These are phyloP conservation scores for Mactra quadrangularis DNA, from an alignment of 1,140 invertebrate genomes.

Conservation along the genomic window DNA sequence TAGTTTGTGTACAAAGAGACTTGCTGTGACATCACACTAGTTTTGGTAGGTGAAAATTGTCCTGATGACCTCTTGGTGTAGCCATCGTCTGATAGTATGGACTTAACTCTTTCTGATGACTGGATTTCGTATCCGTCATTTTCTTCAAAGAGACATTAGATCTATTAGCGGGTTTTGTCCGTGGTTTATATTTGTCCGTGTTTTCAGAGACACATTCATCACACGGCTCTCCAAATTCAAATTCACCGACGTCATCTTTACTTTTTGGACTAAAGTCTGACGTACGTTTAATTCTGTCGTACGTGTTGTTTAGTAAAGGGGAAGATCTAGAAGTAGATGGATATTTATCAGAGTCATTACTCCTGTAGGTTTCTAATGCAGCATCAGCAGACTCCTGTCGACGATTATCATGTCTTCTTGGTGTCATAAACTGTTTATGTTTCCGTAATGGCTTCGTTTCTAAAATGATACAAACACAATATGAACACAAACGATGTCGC, in stretches of 20 bases:
- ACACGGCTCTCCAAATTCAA: not conserved
- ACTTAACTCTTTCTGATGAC: no score
- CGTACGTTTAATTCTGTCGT: not conserved
- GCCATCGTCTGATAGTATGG: no score
- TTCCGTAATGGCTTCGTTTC: conserved; percentile 12
- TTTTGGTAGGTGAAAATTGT: no score
- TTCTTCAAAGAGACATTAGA: no score
- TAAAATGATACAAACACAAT: not conserved
- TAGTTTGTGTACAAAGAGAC: no score
- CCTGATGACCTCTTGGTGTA: no score
- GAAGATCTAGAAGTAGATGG: not conserved
- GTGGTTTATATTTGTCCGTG: not conserved
- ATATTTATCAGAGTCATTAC: not conserved
- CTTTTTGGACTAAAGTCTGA: not conserved
- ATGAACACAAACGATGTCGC: no score
- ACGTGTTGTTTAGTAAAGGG: no score
- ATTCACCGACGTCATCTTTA: not conserved
- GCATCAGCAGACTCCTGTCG: conserved; percentile 7
- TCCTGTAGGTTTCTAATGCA: conserved; percentile 9
- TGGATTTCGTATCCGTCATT: no score
- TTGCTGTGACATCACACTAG: no score
- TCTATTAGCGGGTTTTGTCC: no score
- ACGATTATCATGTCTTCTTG: conserved; percentile 5
- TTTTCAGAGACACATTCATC: not conserved
- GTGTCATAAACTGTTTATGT: conserved; percentile 42